Evolutionary conservation across 1,140 invertebrate species (phyloP).

Genomic region (Bursaphelenchus mucronatus): DNA sequence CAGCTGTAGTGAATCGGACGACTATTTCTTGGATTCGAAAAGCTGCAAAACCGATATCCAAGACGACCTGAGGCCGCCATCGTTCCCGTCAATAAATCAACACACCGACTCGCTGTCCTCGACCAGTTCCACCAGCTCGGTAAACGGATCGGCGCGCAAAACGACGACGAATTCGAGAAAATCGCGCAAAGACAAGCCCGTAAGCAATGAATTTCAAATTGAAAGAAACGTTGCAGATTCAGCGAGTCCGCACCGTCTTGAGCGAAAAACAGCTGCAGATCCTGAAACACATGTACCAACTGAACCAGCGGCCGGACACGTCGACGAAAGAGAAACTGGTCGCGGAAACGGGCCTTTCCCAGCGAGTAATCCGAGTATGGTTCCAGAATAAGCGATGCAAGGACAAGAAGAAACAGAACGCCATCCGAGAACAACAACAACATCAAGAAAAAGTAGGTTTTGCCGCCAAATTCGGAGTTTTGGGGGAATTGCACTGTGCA

Average conservation of each 20-base stretch:
- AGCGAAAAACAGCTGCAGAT: constrained; percentile 98
- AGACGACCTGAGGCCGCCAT: not conserved
- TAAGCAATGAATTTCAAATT: constrained; percentile 1
- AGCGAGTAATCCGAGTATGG: constrained; percentile 52
- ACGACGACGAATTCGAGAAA: constrained; percentile 10
- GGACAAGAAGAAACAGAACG: constrained; percentile 93
- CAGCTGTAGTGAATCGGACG: too few species aligned
- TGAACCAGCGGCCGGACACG: constrained; percentile 93
- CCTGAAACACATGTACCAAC: constrained; percentile 74
- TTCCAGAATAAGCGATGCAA: constrained; percentile 93
- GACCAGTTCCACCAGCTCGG: constrained; percentile 16
- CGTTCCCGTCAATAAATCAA: not conserved
- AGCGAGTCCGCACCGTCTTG: constrained; percentile 89
- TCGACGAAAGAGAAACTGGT: constrained; percentile 98
- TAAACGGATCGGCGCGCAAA: not conserved
- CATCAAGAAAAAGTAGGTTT: constrained; percentile 79
- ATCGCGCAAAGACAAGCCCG: constrained; percentile 27
- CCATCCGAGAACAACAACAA: constrained; percentile 91
- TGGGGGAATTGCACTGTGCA: too few species aligned
- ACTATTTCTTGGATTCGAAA: too few species aligned
- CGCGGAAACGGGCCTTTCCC: constrained; percentile 79
- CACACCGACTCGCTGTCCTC: constrained; percentile 8
- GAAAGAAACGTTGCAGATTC: constrained; percentile 69
- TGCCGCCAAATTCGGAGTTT: too few species aligned
- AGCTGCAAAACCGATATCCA: too few species aligned